Conservation (phyloP, 2,888 invertebrate genomes). For the Agelastica alni region DNA sequence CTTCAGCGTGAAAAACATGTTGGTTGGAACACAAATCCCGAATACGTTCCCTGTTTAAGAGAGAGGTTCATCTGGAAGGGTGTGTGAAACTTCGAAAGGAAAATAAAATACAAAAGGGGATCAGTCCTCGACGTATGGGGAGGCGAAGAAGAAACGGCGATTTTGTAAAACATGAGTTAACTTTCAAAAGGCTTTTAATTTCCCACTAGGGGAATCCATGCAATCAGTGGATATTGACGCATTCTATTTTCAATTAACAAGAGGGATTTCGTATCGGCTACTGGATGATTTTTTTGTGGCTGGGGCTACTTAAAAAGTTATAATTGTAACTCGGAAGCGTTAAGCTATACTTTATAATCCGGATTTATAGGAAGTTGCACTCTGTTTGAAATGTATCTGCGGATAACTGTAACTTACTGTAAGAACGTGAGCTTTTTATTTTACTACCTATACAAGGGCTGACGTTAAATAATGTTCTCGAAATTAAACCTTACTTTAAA, state of each 20-base stretch:
- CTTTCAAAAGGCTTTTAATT: conserved; percentile 43
- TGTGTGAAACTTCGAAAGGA: conserved; percentile 11
- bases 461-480: too few species aligned
- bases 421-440: too few species aligned
- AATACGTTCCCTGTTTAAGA: too few species aligned
- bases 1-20: too few species aligned
- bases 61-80: conserved; percentile 9
- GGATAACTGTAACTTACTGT: too few species aligned
- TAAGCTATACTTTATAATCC: neutral
- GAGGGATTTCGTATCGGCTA: conserved; percentile 4
- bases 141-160: conserved; percentile 28
- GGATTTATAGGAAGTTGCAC: neutral
- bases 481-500: too few species aligned
- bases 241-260: conserved; percentile 18
- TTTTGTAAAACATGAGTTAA: conserved; percentile 37
- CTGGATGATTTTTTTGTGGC: conserved; percentile 4
- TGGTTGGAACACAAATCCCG: too few species aligned
- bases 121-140: conserved; percentile 30
- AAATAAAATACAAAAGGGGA: conserved; percentile 25
- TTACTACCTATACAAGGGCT: too few species aligned
- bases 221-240: conserved; percentile 25
- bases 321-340: neutral
- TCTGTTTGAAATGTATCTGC: too few species aligned
- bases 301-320: conserved; percentile 8
- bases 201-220: conserved; percentile 19